A percentile compares a stretch with the other conserved stretches of the same genome.
Evolutionary conservation across 1,140 invertebrate genomes (phyloP).

Genomic region (Drosophila funebris): DNA sequence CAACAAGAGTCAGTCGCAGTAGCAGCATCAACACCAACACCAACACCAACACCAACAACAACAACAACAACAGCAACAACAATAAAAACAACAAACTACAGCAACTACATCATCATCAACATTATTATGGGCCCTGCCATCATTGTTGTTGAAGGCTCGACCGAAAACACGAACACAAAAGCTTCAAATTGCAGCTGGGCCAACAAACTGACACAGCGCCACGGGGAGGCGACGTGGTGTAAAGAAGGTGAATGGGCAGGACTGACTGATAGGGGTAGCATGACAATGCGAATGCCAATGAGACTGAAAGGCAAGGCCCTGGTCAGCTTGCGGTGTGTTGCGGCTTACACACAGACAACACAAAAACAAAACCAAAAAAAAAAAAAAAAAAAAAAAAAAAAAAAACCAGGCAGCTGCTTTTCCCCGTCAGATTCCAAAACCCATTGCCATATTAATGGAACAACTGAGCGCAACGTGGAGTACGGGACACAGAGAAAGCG

Average conservation of each 20-base stretch:
- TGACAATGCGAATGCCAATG: background rate
- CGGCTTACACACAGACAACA: background rate
- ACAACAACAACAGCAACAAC: conserved; percentile 22
- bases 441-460: background rate
- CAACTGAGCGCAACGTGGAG: background rate
- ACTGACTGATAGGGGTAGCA: background rate
- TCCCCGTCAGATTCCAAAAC: background rate
- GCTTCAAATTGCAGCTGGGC: conserved; percentile 74
- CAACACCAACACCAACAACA: conserved; percentile 20
- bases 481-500: background rate
- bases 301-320: background rate
- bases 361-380: background rate
- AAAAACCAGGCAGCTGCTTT: background rate
- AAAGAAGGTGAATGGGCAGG: background rate
- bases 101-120: conserved; percentile 40
- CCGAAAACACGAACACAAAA: conserved; percentile 57
- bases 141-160: conserved; percentile 45
- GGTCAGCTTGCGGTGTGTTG: background rate
- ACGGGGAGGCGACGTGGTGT: background rate
- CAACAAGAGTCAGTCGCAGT: conserved; percentile 9
- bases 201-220: conserved; percentile 43
- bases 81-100: conserved; percentile 11
- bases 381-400: background rate
- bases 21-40: conserved; percentile 16
- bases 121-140: conserved; percentile 12